Percentiles rank a stretch among this genome's conserved stretches.
Evolutionary conservation across 1,140 invertebrate genomes (phyloP).

Genomic region (Holotrichia oblita): DNA sequence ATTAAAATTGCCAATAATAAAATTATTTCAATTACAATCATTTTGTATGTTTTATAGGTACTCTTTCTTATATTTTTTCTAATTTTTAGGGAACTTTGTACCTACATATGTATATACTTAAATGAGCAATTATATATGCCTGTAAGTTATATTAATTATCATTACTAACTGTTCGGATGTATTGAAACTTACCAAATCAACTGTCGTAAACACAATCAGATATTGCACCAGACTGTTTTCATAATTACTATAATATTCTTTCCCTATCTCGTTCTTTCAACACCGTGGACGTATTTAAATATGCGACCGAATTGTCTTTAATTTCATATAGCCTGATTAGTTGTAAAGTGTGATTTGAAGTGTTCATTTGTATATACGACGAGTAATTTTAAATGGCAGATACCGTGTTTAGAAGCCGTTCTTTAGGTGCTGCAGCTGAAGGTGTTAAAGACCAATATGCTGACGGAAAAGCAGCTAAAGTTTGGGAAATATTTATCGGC

Average conservation of each 20-base stretch:
- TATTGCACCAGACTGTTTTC: constrained; percentile 17
- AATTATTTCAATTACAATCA: too few species aligned
- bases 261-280: not conserved
- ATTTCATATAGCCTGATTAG: not conserved
- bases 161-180: too few species aligned
- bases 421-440: constrained; percentile 80
- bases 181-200: too few species aligned
- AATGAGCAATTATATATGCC: too few species aligned
- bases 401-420: constrained; percentile 78
- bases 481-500: constrained; percentile 89
- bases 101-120: too few species aligned
- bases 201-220: not conserved
- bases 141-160: too few species aligned
- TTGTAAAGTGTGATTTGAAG: not conserved
- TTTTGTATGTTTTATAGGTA: too few species aligned
- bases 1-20: too few species aligned
- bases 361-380: not conserved
- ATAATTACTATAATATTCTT: not conserved
- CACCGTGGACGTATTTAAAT: not conserved
- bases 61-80: too few species aligned
- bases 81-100: too few species aligned
- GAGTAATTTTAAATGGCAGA: constrained; percentile 62
- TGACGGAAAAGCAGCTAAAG: constrained; percentile 86
- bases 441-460: constrained; percentile 88
- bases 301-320: not conserved